A percentile compares a stretch with the other conserved stretches of the same genome.
Conservation (phyloP, 2,888 invertebrate genomes). For the Nomada lathburiana region DNA sequence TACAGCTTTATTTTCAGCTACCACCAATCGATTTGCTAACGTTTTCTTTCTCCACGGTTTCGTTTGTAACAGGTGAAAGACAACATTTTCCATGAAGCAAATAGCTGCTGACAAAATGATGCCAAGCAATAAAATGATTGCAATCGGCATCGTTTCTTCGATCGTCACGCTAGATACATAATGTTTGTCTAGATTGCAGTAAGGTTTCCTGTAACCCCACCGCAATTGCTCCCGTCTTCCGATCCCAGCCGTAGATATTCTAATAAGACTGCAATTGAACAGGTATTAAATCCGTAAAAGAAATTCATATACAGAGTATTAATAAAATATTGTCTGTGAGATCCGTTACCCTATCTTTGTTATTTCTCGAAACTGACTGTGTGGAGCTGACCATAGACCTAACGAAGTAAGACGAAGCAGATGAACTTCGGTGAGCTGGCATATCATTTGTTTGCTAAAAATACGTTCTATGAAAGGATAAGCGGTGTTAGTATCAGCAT, state of each 20-base stretch:
- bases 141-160: slow-evolving; percentile 74
- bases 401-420: slow-evolving; percentile 63
- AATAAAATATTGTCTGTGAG: neutral
- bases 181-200: slow-evolving; percentile 69
- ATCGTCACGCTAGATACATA: slow-evolving; percentile 76
- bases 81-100: slow-evolving; percentile 61
- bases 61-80: slow-evolving; percentile 17
- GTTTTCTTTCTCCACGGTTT: neutral
- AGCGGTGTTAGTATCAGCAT: slow-evolving; percentile 71
- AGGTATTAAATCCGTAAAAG: neutral
- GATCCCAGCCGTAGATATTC: slow-evolving; percentile 73
- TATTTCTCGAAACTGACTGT: slow-evolving; percentile 76
- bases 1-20: neutral
- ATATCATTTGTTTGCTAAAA: slow-evolving; percentile 76
- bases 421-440: slow-evolving; percentile 79
- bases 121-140: slow-evolving; percentile 73
- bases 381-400: slow-evolving; percentile 62
- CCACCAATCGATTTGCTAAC: neutral
- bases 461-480: slow-evolving; percentile 76
- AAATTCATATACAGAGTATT: too few relatives aligned
- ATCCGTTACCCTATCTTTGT: slow-evolving; percentile 73
- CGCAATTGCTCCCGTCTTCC: slow-evolving; percentile 71
- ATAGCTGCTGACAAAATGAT: slow-evolving; percentile 67
- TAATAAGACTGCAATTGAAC: slow-evolving; percentile 69
- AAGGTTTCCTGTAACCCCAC: slow-evolving; percentile 74